Evolutionary conservation across 2,888 invertebrate species (phyloP), one percentile per base, ranked within the genome.

Genomic region (Pelosia muscerda): DNA sequence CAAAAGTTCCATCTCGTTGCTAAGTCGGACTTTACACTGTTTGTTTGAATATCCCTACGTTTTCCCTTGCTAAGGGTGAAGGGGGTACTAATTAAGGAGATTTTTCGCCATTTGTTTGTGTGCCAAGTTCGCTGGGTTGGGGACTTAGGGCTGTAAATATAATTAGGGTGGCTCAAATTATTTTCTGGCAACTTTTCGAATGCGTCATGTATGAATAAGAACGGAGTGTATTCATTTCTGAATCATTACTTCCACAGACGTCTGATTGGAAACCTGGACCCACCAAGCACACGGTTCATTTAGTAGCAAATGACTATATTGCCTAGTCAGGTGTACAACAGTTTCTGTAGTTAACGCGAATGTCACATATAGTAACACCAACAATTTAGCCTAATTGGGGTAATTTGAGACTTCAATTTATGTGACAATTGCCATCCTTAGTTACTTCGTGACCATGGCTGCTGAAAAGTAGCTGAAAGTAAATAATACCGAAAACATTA

Each of bases 51-150:
- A 74, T 73, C 54, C 78, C 75, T 72, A 69, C 68, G 74, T 70
- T 79, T 76, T 63, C 63, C 66, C 66, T 72, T 64, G 67, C 70
- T 64, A 65, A 63, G 53, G 63, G 69, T 55, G 11, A 42, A 61
- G 57, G 75, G 70, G 74, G 76, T 66, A 31, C 73, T 81, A 79
- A 81, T 81, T 81, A 80, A 77, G 72, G 71, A 75, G 75, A 75
- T 73, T 81, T 79, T 81, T 79, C 72, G 72, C 71, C 28, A 64
- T 72, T 76, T 79, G 68, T 75, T 71, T 69, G 75, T 65, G 72
- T 72, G 66, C 73, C 62, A 66, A 31, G 69, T 66, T 68, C 23
- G n/a, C 28, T 34, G 62, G 22, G 66, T 72, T 79, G 77, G 66
- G 62, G 74, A 75, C 73, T 75, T 68, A 73, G 75, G 78, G 34